These are phyloP conservation scores for Leptosomus discolor DNA, from an alignment of 2,113 vertebrate species.

Conservation along the genomic window DNA sequence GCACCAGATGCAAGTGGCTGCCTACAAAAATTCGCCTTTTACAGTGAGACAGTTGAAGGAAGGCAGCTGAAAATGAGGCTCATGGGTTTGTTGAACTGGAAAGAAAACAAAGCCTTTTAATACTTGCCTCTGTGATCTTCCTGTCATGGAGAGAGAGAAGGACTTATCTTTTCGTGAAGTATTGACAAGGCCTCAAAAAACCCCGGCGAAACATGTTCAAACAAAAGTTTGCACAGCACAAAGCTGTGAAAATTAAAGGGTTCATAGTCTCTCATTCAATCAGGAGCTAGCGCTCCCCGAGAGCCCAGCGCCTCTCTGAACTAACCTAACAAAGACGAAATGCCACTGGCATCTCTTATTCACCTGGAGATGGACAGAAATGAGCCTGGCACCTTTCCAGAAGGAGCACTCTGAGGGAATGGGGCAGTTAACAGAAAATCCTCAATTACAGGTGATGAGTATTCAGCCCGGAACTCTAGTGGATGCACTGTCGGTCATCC, in stretches of 20 bases:
- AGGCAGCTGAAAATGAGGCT: background rate
- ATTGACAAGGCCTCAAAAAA: background rate
- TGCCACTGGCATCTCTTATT: background rate
- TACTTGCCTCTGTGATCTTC: background rate
- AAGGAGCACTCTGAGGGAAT: background rate
- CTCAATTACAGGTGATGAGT: background rate
- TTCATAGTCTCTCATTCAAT: background rate
- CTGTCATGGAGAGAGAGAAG: background rate
- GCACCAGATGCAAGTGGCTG: background rate
- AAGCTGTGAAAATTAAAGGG: background rate
- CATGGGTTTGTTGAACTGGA: background rate
- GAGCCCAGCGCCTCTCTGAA: background rate
- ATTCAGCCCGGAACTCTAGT: background rate
- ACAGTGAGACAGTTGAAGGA: background rate
- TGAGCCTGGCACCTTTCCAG: background rate
- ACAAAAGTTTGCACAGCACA: conserved; percentile 3
- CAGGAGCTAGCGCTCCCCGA: background rate
- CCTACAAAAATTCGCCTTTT: background rate
- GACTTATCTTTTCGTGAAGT: background rate
- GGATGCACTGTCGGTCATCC: background rate
- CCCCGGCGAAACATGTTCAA: background rate
- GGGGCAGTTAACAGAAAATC: background rate
- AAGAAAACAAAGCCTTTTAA: conserved; percentile 6
- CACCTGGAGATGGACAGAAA: background rate
- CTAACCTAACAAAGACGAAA: background rate